Conservation (phyloP, 2,888 invertebrate genomes). For the Meandrusa payeni region DNA sequence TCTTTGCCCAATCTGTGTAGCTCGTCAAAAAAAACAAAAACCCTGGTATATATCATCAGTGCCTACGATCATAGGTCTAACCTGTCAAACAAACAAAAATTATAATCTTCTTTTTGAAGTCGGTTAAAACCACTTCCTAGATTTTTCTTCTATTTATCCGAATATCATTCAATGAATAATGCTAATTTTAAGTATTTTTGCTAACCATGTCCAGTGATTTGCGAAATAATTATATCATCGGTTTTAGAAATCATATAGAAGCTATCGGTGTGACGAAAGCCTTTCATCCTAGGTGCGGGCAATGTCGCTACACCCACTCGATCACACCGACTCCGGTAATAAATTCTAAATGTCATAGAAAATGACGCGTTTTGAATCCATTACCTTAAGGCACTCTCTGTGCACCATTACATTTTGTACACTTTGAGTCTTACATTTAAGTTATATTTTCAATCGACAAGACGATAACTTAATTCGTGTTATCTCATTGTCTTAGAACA, state of each 20-base stretch:
- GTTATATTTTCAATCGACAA: slow-evolving; percentile 32
- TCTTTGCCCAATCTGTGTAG: too few relatives aligned
- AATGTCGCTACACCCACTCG: slow-evolving; percentile 51
- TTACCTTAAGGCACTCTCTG: slow-evolving; percentile 52
- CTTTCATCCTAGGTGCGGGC: slow-evolving; percentile 26
- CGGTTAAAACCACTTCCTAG: too few relatives aligned
- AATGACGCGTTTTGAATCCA: slow-evolving; percentile 66
- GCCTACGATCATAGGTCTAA: too few relatives aligned
- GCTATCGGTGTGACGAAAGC: slow-evolving; percentile 4
- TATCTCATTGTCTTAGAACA: slow-evolving; percentile 29
- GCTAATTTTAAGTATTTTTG: neutral
- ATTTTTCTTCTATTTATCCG: too few relatives aligned
- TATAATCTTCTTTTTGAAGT: too few relatives aligned
- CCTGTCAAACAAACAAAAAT: too few relatives aligned
- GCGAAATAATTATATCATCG: too few relatives aligned
- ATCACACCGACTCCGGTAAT: slow-evolving; percentile 63
- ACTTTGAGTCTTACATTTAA: slow-evolving; percentile 30
- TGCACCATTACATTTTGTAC: slow-evolving; percentile 16
- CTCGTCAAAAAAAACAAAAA: too few relatives aligned
- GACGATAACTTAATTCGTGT: slow-evolving; percentile 7
- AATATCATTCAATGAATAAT: too few relatives aligned
- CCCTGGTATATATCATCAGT: too few relatives aligned
- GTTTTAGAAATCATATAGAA: too few relatives aligned
- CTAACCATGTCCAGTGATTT: neutral
- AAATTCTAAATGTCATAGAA: slow-evolving; percentile 71